Evolutionary conservation across 2,113 vertebrate species (phyloP).

Genomic region (Amblyornis subalaris): DNA sequence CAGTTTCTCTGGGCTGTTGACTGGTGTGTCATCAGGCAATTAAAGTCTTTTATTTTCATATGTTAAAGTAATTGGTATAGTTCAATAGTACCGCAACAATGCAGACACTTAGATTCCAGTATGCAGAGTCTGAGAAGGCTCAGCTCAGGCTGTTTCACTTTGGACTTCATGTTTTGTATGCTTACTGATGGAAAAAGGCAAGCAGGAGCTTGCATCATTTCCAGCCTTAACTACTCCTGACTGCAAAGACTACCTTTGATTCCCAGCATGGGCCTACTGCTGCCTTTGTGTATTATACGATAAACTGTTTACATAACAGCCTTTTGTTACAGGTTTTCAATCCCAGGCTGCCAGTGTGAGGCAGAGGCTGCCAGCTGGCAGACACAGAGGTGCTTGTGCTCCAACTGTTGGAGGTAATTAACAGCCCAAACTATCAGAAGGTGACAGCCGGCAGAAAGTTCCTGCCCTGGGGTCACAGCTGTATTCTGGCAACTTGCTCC

Average conservation of each 20-base stretch:
- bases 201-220: background rate
- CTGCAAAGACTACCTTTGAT: constrained; percentile 60
- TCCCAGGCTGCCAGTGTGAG: constrained; percentile 69
- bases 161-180: background rate
- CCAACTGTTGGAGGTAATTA: constrained; percentile 77
- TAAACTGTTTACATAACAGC: constrained; percentile 79
- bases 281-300: constrained; percentile 69
- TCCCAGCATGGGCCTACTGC: constrained; percentile 52
- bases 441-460: constrained; percentile 78
- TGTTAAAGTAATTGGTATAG: background rate
- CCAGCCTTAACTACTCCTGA: background rate
- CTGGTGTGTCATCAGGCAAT: background rate
- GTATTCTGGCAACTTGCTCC: constrained; percentile 72
- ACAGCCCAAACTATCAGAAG: constrained; percentile 75
- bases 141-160: background rate
- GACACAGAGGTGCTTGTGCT: constrained; percentile 80
- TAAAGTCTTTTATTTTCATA: background rate
- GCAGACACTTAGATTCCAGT: background rate
- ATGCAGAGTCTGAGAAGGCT: background rate
- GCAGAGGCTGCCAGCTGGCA: constrained; percentile 76
- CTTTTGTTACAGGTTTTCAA: constrained; percentile 82
- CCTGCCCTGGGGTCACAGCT: constrained; percentile 80
- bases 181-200: background rate
- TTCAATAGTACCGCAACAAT: background rate
- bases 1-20: background rate